Evolutionary conservation across 2,113 vertebrate genomes (phyloP).

Genomic region (Sinocyclocheilus rhinocerous): DNA sequence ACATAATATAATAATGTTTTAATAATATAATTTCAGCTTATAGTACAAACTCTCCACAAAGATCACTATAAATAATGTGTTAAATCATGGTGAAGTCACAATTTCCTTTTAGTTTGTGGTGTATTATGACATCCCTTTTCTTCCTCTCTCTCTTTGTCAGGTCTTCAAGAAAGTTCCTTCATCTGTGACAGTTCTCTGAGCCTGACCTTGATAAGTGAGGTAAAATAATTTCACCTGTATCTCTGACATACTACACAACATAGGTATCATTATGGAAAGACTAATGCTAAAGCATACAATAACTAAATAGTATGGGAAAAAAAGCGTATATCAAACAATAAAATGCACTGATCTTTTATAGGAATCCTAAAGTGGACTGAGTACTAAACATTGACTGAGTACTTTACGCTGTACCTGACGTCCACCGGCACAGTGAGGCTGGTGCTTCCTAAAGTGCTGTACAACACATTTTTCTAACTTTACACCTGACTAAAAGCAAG

Average conservation of each 20-base stretch:
- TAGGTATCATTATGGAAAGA: neutral
- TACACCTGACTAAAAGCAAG: constrained; percentile 16
- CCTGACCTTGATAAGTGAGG: constrained; percentile 69
- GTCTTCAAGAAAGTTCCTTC: constrained; percentile 84
- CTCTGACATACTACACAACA: neutral
- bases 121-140: constrained; percentile 4
- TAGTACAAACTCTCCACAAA: neutral
- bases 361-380: neutral
- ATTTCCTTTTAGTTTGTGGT: neutral
- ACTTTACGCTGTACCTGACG: neutral
- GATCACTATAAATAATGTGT: neutral
- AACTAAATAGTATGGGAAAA: neutral
- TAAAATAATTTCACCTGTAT: constrained; percentile 58
- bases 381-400: neutral
- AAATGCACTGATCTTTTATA: neutral
- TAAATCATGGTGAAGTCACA: neutral
- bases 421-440: neutral
- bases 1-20: neutral
- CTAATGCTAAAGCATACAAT: neutral
- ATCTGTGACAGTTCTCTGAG: constrained; percentile 75
- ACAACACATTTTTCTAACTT: neutral
- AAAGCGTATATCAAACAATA: neutral
- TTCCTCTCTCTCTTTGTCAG: constrained; percentile 66
- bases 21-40: neutral
- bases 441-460: neutral